These are phyloP conservation scores for Stichodactyla mertensii DNA, from an alignment of 64 coral and sea anemone species.

Conservation along the genomic window DNA sequence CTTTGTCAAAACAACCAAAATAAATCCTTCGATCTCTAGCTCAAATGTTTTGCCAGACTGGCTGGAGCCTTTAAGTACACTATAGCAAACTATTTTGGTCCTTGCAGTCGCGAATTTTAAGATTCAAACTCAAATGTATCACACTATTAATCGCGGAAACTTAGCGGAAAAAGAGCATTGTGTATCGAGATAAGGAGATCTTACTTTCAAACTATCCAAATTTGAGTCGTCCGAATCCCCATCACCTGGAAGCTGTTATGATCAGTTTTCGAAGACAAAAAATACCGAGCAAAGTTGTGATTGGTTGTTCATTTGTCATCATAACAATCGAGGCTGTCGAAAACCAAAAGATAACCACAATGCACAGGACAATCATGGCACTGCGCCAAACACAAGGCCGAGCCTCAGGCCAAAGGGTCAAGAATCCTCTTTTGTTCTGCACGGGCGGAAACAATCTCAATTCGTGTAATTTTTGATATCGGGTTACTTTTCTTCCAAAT, in stretches of 20 bases:
- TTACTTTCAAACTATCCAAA: too few relatives aligned
- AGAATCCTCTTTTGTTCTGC: background rate
- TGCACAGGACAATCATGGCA: background rate
- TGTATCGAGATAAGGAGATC: too few relatives aligned
- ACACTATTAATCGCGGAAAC: too few relatives aligned
- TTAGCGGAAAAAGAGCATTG: too few relatives aligned
- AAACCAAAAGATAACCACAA: background rate
- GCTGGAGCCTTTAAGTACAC: background rate
- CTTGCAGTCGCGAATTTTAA: background rate
- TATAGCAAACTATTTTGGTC: background rate
- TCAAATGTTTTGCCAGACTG: background rate
- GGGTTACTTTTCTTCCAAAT: background rate
- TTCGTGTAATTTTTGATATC: background rate
- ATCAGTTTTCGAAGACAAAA: background rate
- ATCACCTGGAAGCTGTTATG: background rate
- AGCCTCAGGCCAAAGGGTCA: background rate
- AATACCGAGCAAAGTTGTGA: background rate
- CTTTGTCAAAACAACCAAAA: background rate
- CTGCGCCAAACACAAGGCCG: background rate
- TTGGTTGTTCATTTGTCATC: background rate
- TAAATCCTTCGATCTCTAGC: background rate
- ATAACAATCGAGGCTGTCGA: background rate
- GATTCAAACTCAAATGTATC: background rate
- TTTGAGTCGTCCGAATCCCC: too few relatives aligned
- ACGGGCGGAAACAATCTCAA: background rate